Percentiles rank a stretch among this genome's conserved stretches.
phyloP scores from a whole-genome alignment of 2,113 vertebrate species.

The Burhinus bistriatus region DNA sequence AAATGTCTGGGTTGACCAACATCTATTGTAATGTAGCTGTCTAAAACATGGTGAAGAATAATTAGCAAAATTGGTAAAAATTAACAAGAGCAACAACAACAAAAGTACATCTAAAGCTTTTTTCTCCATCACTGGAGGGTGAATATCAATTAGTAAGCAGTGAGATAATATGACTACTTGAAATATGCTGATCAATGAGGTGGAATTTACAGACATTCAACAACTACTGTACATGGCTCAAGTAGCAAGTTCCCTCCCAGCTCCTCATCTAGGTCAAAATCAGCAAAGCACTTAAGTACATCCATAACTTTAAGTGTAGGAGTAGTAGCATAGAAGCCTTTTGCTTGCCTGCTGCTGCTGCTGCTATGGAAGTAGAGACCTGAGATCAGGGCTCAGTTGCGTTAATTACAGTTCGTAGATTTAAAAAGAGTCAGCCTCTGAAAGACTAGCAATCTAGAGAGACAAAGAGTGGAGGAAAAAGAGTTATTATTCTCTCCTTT shows the following conservation, averaged over 20 bases:
- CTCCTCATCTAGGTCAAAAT: slow-evolving; percentile 11
- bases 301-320: neutral
- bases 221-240: neutral
- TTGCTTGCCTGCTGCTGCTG: neutral
- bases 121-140: slow-evolving; percentile 6
- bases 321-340: neutral
- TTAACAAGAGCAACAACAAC: neutral
- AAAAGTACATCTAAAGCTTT: neutral
- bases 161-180: neutral
- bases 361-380: neutral
- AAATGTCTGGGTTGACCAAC: neutral
- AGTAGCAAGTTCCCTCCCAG: neutral
- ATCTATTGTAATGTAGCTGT: neutral
- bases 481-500: neutral
- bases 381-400: neutral
- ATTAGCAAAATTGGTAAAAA: neutral
- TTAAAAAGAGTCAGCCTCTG: neutral
- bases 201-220: neutral
- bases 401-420: neutral
- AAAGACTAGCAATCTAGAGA: neutral
- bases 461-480: neutral
- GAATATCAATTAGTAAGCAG: slow-evolving; percentile 29
- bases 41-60: neutral
- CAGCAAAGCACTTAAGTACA: neutral
- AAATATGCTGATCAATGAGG: slow-evolving; percentile 25